Conservation (phyloP, 2,888 invertebrate genomes). For the Therioaphis trifolii region DNA sequence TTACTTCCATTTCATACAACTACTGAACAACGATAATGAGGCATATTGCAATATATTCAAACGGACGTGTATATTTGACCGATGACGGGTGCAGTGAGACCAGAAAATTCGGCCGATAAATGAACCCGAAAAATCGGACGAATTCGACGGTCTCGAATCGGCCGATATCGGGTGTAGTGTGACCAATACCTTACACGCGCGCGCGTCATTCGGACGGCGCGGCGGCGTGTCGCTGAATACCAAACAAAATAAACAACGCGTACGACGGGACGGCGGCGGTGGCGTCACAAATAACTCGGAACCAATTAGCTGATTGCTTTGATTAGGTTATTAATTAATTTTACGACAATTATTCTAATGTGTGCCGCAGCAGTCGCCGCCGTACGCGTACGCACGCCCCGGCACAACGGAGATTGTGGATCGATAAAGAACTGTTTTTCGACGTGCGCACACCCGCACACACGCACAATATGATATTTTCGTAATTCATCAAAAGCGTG, state of each 20-base stretch:
- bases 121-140: not conserved
- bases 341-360: not conserved
- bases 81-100: not conserved
- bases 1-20: not conserved
- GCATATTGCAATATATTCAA: slow-evolving; percentile 1
- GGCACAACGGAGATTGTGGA: no score
- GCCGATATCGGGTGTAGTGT: slow-evolving; percentile 2
- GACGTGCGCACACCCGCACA: not conserved
- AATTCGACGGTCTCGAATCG: slow-evolving; percentile 1
- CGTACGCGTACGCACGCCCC: no score
- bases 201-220: no score
- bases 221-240: not conserved
- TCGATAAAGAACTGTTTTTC: not conserved
- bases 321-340: not conserved
- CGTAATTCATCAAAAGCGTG: no score
- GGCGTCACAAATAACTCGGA: not conserved
- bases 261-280: no score
- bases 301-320: not conserved
- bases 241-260: not conserved
- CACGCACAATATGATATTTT: no score
- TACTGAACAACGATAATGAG: not conserved
- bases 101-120: slow-evolving; percentile 11
- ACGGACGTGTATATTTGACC: not conserved
- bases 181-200: not conserved
- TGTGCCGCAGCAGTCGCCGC: not conserved